Conservation (phyloP, 2,888 invertebrate species). For the Aspidiotus rigidus region DNA sequence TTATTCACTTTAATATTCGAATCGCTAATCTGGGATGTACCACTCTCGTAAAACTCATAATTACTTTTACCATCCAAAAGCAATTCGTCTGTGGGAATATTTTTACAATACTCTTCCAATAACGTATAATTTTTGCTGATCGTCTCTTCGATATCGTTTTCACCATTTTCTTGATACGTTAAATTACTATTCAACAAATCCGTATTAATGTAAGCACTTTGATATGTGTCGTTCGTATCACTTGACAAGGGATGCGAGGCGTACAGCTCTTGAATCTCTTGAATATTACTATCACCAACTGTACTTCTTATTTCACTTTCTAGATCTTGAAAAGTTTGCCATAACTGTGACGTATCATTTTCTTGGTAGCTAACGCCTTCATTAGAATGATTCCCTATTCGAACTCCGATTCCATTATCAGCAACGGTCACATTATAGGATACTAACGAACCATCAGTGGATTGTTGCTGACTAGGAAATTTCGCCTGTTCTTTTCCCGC, state of each 20-base stretch:
- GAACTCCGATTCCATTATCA: conserved; percentile 2
- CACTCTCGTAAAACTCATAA: conserved; percentile 25
- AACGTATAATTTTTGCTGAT: conserved; percentile 25
- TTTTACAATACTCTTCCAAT: conserved; percentile 26
- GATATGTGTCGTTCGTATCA: not conserved
- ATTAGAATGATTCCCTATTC: not conserved
- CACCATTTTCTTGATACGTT: conserved; percentile 14
- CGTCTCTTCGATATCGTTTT: conserved; percentile 21
- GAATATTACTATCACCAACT: conserved; percentile 10
- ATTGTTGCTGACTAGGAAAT: not conserved
- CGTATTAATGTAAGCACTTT: not conserved
- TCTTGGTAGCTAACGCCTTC: conserved; percentile 1
- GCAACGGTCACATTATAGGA: not conserved
- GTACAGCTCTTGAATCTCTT: conserved; percentile 16
- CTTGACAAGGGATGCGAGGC: not conserved
- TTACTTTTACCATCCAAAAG: conserved; percentile 23
- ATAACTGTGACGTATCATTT: conserved; percentile 16
- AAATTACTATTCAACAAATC: not conserved
- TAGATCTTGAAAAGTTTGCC: conserved; percentile 23
- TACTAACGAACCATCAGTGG: not conserved
- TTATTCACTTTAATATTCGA: not conserved
- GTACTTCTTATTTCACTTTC: conserved; percentile 22
- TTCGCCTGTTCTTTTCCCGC: not conserved
- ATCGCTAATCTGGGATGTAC: not conserved
- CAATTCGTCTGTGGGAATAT: conserved; percentile 22